Percentiles rank a stretch among this genome's conserved stretches.
These are phyloP conservation scores for Parotia lawesii DNA, from an alignment of 2,113 vertebrate species.

Conservation along the genomic window DNA sequence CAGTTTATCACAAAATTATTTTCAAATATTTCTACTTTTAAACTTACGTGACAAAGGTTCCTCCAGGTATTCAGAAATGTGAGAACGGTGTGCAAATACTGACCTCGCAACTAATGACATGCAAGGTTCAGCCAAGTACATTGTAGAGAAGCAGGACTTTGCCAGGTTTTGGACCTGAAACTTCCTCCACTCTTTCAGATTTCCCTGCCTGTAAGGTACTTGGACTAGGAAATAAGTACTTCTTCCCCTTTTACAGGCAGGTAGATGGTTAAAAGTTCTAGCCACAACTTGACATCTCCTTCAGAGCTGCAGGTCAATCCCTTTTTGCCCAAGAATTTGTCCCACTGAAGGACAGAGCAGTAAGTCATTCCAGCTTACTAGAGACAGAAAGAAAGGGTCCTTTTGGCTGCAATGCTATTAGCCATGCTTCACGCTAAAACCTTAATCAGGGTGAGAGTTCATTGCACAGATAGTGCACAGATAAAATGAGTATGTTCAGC, in stretches of 20 bases:
- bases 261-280: not conserved
- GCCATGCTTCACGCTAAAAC: constrained; percentile 49
- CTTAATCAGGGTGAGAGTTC: constrained; percentile 66
- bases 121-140: not conserved
- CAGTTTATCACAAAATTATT: not conserved
- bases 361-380: constrained; percentile 32
- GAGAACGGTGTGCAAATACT: not conserved
- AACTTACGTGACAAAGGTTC: not conserved
- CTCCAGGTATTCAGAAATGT: not conserved
- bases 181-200: not conserved
- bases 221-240: not conserved
- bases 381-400: not conserved
- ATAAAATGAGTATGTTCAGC: constrained; percentile 12
- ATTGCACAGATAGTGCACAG: constrained; percentile 42
- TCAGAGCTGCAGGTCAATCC: constrained; percentile 20
- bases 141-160: accelerated
- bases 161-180: not conserved
- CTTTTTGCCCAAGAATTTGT: constrained; percentile 44
- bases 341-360: constrained; percentile 1
- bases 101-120: not conserved
- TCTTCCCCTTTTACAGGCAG: not conserved
- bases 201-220: not conserved
- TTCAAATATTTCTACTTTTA: not conserved
- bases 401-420: constrained; percentile 44
- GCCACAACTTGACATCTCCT: not conserved